Base-by-base conservation (phyloP, 2,797 vertebrate genomes). In the Schizopygopsis malacanthus region DNA sequence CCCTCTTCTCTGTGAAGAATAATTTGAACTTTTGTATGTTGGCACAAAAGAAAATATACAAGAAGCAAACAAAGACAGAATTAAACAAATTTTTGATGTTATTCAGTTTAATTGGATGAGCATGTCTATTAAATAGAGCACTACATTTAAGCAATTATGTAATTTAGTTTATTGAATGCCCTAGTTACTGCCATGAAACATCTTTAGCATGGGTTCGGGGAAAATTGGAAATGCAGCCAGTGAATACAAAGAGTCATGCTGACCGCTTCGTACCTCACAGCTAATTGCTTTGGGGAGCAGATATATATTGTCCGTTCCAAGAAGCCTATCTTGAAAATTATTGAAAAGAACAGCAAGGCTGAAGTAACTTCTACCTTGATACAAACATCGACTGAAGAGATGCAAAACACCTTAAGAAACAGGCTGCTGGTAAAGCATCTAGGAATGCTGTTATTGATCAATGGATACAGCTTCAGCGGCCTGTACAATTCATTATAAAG, bases 291-390 rank as follows among this genome's bases (percentile, higher is more conserved):
- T 25, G 12, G 47, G 56, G 71, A 56, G 28, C 41, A 75, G 59
- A 80, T 69, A 67, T 77, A 81, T 67, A 59, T 81, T 81, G 37
- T 47, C 67, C 54, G 52, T 83, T 79, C 37, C 76, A 65, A 72
- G 54, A 41, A 15, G 22, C 39, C 73, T 15, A 77, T 81, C 77
- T 85, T 73, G 77, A 65, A 70, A 41, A 73, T 59, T 54, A 85
- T 43, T 54, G 69, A 81, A 75, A 65, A 73, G 54, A 67, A 63
- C 84, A 80, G 73, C 18, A 39, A 22, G 77, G 54, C 56, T 75
- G 76, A 75, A 81, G 69, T 72, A 85, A 85, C 69, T 85, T 80
- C 65, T 85, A 52, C 78, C 33, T 81, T 52, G 54, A 80, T 63
- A 73, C 6, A 81, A 80, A 80, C 54, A 50, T 85, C 5, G 43